phyloP scores from a whole-genome alignment of 2,113 vertebrate genomes.

The Dendrocopos noguchii region DNA sequence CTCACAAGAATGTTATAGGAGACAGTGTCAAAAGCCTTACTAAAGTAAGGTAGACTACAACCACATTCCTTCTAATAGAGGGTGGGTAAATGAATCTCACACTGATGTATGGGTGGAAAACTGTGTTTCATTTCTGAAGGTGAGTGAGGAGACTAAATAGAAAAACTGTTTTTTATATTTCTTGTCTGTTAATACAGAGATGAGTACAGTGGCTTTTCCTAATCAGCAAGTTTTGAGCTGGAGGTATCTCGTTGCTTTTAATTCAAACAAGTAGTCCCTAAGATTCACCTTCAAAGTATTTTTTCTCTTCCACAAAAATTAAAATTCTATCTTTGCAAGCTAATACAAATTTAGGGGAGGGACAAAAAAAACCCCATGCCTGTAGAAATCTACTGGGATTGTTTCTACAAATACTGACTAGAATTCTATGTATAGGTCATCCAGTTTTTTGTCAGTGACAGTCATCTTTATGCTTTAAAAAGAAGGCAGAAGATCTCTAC shows the following conservation, averaged over 20 bases:
- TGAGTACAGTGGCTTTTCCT: neutral
- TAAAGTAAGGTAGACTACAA: too few relatives aligned
- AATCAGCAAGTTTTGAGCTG: neutral
- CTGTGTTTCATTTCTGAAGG: neutral
- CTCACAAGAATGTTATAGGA: too few relatives aligned
- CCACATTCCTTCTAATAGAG: neutral
- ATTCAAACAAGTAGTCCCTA: neutral
- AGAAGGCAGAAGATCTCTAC: neutral
- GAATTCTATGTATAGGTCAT: neutral
- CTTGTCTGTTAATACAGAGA: neutral
- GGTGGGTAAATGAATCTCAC: neutral
- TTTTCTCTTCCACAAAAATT: neutral
- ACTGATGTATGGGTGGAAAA: neutral
- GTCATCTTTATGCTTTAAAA: neutral
- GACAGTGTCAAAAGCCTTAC: too few relatives aligned
- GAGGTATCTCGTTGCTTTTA: neutral
- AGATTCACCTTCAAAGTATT: neutral
- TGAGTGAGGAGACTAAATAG: neutral
- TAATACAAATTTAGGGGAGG: neutral
- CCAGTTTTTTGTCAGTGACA: neutral
- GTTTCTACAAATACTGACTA: neutral
- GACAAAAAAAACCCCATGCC: too few relatives aligned
- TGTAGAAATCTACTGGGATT: neutral
- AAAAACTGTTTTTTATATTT: neutral
- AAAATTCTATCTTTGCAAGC: neutral